Evolutionary conservation across 2,113 vertebrate species (phyloP).

Genomic region (Siniperca chuatsi): DNA sequence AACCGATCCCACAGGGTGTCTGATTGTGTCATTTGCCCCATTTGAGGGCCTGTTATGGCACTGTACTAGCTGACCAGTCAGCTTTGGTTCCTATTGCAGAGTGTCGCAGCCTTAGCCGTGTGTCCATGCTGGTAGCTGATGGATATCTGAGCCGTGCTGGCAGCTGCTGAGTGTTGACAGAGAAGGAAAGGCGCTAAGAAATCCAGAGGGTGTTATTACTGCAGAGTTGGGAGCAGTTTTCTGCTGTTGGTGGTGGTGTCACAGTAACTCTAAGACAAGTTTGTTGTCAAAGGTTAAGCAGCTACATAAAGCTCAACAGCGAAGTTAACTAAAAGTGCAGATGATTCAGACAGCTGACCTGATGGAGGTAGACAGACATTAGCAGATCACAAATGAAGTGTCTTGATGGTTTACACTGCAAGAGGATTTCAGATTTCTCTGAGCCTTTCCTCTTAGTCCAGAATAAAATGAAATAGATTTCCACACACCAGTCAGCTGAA

Average conservation of each 20-base stretch:
- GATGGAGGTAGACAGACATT: conserved; percentile 15
- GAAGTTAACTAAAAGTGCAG: conserved; percentile 32
- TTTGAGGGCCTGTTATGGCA: conserved; percentile 55
- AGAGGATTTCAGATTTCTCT: not conserved
- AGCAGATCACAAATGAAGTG: conserved; percentile 23
- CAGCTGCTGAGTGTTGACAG: conserved; percentile 81
- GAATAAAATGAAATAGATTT: conserved; percentile 23
- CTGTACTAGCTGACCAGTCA: conserved; percentile 51
- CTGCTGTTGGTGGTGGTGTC: conserved; percentile 67
- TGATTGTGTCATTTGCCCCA: conserved; percentile 46
- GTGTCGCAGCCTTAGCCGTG: conserved; percentile 43
- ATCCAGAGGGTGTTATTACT: conserved; percentile 77
- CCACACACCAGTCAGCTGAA: not conserved
- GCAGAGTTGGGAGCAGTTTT: conserved; percentile 70
- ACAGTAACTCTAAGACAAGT: conserved; percentile 58
- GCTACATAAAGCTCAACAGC: conserved; percentile 53
- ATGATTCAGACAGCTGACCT: conserved; percentile 16
- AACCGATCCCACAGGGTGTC: conserved; percentile 46
- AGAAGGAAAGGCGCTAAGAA: conserved; percentile 77
- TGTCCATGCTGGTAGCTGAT: conserved; percentile 59
- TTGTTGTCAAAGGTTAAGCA: conserved; percentile 79
- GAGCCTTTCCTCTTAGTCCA: not conserved
- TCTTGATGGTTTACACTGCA: conserved; percentile 39
- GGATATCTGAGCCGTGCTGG: conserved; percentile 76
- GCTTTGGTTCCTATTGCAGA: conserved; percentile 67